Evolutionary conservation across 2,888 invertebrate species (phyloP), one percentile per base, ranked within the genome.

Genomic region (Sicus ferrugineus): DNA sequence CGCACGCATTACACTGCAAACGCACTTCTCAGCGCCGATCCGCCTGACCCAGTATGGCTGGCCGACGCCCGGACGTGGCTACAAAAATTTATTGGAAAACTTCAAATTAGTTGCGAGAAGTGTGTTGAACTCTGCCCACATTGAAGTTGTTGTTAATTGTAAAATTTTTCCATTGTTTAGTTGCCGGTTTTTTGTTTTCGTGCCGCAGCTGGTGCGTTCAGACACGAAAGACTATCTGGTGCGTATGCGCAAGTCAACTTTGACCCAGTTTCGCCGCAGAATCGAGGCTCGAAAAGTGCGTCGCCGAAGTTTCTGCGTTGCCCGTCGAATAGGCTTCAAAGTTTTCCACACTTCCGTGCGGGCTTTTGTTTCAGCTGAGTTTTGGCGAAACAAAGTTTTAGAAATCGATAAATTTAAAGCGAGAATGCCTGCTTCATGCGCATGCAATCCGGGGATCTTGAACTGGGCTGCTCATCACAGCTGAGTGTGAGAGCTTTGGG

Each of bases 241-340:
- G 75, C 76, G 74, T 74, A 69, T 76, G 76, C 75, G 75, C 74
- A 74, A 73, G 59, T 59, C 71, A 70, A 62, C 71, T 73, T 75
- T 72, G 72, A 59, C 69, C 73, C 69, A 72, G 66, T 70, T 72
- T 68, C 63, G 5, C 58, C 62, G 52, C 67, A 61, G 54, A 48
- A 54, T 28, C 42, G 16, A 16, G 38, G 59, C 28, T n/a, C 50
- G 19, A 46, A 54, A 66, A 65, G 70, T 73, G 66, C 69, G 71
- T 68, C 69, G 70, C 68, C 59, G 62, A 70, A 66, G 58, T 67
- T 67, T 67, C 46, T 73, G 72, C 73, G 75, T 74, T 73, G 75
- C 73, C 67, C 75, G 75, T 73, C 64, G 64, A 70, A 58, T 59
- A 31, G 67, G 31, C 48, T 30, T 59, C 59, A 48, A 52, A 65